phyloP scores from a whole-genome alignment of 2,888 invertebrate species.

The Drosophila dives region DNA sequence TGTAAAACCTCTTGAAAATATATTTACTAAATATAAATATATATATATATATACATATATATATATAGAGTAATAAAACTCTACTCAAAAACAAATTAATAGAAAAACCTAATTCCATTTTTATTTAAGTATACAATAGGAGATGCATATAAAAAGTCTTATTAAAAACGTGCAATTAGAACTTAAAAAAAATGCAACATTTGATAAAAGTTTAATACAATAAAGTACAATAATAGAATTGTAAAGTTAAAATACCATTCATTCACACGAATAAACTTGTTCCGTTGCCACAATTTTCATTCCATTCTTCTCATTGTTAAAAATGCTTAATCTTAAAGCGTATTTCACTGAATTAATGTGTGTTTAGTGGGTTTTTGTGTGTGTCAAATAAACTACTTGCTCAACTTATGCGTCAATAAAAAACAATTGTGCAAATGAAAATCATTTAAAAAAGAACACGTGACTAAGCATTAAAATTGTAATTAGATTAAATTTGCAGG shows the following conservation, averaged over 20 bases:
- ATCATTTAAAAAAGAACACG: slow-evolving; percentile 6
- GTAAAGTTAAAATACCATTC: slow-evolving; percentile 21
- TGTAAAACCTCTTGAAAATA: background rate
- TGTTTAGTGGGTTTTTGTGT: background rate
- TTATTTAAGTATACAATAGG: no score
- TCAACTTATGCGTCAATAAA: slow-evolving; percentile 2
- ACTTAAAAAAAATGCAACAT: background rate
- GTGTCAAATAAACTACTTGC: slow-evolving; percentile 16
- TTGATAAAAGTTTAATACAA: background rate
- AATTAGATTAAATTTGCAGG: slow-evolving; percentile 5
- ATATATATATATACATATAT: no score
- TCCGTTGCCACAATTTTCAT: background rate
- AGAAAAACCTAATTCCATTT: no score
- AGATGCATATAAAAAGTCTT: no score
- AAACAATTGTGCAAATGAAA: slow-evolving; percentile 44
- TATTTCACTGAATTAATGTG: slow-evolving; percentile 13
- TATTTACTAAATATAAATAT: no score
- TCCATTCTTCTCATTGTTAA: slow-evolving; percentile 5
- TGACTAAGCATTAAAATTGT: background rate
- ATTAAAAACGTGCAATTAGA: no score
- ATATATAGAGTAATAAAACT: no score
- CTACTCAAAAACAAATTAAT: no score
- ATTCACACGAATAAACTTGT: slow-evolving; percentile 7
- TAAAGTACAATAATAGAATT: background rate
- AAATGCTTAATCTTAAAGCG: slow-evolving; percentile 6